Evolutionary conservation across 2,888 invertebrate genomes (phyloP), one percentile per base, ranked within the genome.

Genomic region (Carpatolechia fugitivella): DNA sequence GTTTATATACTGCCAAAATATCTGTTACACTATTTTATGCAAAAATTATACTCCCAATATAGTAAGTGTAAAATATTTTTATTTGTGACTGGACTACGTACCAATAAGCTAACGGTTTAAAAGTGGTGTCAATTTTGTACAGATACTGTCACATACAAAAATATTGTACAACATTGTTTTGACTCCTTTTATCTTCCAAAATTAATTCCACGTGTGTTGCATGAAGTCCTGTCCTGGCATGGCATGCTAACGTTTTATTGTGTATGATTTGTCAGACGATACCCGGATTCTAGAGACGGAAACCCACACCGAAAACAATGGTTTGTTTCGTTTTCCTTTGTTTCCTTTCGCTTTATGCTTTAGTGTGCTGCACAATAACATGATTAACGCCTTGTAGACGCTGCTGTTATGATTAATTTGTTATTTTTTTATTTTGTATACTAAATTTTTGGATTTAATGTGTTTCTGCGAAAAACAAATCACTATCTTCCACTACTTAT

Each of bases 181-280:
- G n/a, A 11, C 6, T 18, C 18, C 11, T 29, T 29, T 29, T 20
- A 41, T 16, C 3, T 13, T n/a, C 44, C 29, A 11, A 44, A 13
- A 44, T 29, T 24, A 29, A 29, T 69, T 62, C 61, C 55, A 57
- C 77, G 74, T 73, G 72, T 84, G 78, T 76, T 80, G 88, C 87
- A 88, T 87, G 87, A 76, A 77, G 65, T 76, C 78, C 76, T 78
- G 65, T 76, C 78, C 76, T 69, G 74, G 89, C 89, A 89, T 89
- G 88, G 89, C 89, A 90, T 90, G 89, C 77, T 88, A 86, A 88
- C 76, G 70, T 82, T 75, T 78, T 82, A 75, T 78, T 88, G 78
- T 90, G 82, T 88, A 82, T 79, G 67, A 81, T 89, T 88, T 88
- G 82, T 87, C 89, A 90, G 90, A 87, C 86, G 75, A 85, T 88